Base-by-base conservation (phyloP, 2,888 invertebrate genomes). In the Drosophila aldrichi region DNA sequence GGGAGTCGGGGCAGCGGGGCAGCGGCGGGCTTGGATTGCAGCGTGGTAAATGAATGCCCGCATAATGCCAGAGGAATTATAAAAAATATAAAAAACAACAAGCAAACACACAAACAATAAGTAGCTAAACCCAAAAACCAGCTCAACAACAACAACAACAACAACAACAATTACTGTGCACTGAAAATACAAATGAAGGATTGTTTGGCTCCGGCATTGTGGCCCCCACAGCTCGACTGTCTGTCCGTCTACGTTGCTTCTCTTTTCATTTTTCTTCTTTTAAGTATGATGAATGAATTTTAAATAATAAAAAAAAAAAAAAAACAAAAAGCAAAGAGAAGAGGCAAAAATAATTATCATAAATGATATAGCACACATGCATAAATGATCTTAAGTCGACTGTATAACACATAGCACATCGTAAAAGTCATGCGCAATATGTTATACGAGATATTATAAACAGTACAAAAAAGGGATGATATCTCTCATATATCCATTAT, bases 221-320 rank as follows among this genome's bases (percentile, higher is more conserved):
- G 66, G 48, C 29, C 43, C 41, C 43, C 32, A 32, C 43, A n/a
- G 52, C 36, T 22, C 36, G 20, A 14, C 36, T 36, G 46, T 1
- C 48, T 16, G 16, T 2, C 48, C 1, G 22, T n/a, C 76, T 51
- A 55, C 25, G 18, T 48, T 34, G 51, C 51, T 66, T 61, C 66
- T 32, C 46, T 22, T 38, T 38, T 38, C 22, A 48, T 57, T 48
- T 67, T 20, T 38, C 56, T 41, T 41, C 55, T 75, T 62, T 74
- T 75, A 86, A 88, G 89, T 86, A 84, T 84, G 89, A 84, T 86
- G 87, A 86, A 84, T 84, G 89, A 78, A 87, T 89, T 83, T 89
- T 83, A 83, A 84, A 89, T 87, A 75, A 77, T 68, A 88, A 84
- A 70, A 63, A 0, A 22, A 22, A 22, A 3, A 22, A 25, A 3